These are phyloP conservation scores for Thamnophis elegans DNA, from an alignment of 2,797 vertebrate species.

Conservation along the genomic window DNA sequence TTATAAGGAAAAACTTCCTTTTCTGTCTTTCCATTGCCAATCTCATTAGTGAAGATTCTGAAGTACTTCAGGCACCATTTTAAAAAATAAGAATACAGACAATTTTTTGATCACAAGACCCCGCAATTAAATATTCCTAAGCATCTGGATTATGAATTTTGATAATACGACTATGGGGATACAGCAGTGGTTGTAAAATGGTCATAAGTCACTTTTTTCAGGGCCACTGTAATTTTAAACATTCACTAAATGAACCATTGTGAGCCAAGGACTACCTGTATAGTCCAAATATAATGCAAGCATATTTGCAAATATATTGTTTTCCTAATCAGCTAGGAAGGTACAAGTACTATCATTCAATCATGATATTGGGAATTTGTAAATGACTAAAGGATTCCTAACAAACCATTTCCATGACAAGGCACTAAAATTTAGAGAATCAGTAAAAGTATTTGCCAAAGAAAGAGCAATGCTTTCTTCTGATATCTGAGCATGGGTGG, in stretches of 20 bases:
- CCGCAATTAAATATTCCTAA: not conserved
- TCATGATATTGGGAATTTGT: not conserved
- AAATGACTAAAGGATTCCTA: not conserved
- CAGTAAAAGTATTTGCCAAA: not conserved
- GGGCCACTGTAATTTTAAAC: not conserved
- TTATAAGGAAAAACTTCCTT: not conserved
- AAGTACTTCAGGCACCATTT: not conserved
- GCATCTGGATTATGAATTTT: not conserved
- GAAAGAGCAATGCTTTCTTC: not conserved
- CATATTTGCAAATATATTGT: not conserved
- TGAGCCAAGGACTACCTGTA: not conserved
- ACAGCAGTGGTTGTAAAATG: not conserved
- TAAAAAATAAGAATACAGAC: not conserved
- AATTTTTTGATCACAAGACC: not conserved
- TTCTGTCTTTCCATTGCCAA: not conserved
- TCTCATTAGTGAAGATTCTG: not conserved
- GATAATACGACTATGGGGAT: not conserved
- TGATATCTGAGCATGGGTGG: not conserved
- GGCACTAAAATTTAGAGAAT: not conserved
- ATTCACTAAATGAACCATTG: not conserved
- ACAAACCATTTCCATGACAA: not conserved
- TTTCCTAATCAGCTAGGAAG: not conserved
- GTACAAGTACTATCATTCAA: no score
- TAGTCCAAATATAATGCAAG: not conserved
- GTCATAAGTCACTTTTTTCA: not conserved